Evolutionary conservation across 2,113 vertebrate species (phyloP).

Genomic region (Triplophysa siluroides): DNA sequence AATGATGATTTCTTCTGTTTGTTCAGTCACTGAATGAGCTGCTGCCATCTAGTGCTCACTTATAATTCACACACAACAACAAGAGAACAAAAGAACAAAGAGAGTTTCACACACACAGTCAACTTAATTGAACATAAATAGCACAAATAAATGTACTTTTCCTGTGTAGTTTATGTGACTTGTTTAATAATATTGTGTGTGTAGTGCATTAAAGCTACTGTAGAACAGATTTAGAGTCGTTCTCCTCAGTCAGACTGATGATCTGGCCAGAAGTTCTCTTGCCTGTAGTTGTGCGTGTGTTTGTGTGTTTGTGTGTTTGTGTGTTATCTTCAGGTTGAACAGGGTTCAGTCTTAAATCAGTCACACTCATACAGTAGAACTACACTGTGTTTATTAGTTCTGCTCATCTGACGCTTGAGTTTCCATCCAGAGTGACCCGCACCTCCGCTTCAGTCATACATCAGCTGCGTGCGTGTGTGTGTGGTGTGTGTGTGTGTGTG

Average conservation of each 20-base stretch:
- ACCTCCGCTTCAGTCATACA: too few relatives aligned
- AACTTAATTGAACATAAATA: neutral
- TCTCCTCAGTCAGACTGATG: neutral
- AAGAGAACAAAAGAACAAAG: neutral
- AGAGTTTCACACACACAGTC: neutral
- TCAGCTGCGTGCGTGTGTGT: too few relatives aligned
- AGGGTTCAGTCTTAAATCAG: constrained; percentile 18
- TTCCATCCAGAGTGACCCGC: neutral
- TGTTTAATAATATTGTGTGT: neutral
- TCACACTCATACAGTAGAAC: neutral
- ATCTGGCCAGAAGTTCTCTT: constrained; percentile 18
- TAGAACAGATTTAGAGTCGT: too few relatives aligned
- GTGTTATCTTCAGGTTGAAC: constrained; percentile 9
- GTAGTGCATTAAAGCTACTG: neutral
- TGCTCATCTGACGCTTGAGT: neutral
- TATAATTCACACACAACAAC: neutral
- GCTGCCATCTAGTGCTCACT: constrained; percentile 20
- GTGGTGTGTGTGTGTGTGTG: too few relatives aligned
- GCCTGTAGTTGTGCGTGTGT: neutral
- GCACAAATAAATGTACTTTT: neutral
- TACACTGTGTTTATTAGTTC: neutral
- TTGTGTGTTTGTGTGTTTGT: neutral
- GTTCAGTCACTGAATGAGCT: neutral
- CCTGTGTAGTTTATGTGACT: too few relatives aligned
- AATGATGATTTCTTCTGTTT: neutral